These are phyloP conservation scores for Stomorhina lunata DNA, from an alignment of 2,888 invertebrate species.

Conservation along the genomic window DNA sequence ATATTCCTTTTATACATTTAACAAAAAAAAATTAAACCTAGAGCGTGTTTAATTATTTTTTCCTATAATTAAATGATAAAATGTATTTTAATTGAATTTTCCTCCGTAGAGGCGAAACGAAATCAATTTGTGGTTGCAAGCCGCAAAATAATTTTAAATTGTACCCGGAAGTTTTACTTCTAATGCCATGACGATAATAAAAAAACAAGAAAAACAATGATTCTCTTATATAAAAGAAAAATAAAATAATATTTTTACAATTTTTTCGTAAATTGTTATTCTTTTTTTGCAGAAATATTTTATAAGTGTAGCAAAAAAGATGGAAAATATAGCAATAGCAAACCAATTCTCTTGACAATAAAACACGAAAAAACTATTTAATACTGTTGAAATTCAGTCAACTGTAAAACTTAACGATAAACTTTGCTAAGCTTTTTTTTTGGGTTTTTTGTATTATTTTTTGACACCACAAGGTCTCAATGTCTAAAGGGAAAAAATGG, in stretches of 20 bases:
- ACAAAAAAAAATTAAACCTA: neutral
- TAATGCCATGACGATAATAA: neutral
- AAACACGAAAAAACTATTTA: slow-evolving; percentile 40
- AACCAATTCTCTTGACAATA: slow-evolving; percentile 11
- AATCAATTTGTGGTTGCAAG: neutral
- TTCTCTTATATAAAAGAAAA: neutral
- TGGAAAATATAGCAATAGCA: neutral
- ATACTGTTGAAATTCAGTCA: slow-evolving; percentile 68
- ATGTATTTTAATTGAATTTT: slow-evolving; percentile 33
- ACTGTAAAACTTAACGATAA: slow-evolving; percentile 73
- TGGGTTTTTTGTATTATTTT: neutral
- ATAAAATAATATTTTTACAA: neutral
- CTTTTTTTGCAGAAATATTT: neutral
- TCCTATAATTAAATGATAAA: slow-evolving; percentile 23
- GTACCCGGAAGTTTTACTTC: neutral
- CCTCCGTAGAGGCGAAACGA: neutral
- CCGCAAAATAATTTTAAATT: slow-evolving; percentile 32
- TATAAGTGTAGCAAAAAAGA: neutral
- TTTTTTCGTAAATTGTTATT: neutral
- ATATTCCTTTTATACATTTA: too few species aligned
- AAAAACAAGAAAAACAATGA: neutral
- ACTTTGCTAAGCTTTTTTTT: slow-evolving; percentile 64
- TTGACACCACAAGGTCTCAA: neutral
- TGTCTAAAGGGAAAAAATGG: neutral
- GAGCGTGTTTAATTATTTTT: neutral